A percentile compares a stretch with the other conserved stretches of the same genome.
These are phyloP conservation scores for Menura novaehollandiae DNA, from an alignment of 2,113 vertebrate genomes.

Conservation along the genomic window DNA sequence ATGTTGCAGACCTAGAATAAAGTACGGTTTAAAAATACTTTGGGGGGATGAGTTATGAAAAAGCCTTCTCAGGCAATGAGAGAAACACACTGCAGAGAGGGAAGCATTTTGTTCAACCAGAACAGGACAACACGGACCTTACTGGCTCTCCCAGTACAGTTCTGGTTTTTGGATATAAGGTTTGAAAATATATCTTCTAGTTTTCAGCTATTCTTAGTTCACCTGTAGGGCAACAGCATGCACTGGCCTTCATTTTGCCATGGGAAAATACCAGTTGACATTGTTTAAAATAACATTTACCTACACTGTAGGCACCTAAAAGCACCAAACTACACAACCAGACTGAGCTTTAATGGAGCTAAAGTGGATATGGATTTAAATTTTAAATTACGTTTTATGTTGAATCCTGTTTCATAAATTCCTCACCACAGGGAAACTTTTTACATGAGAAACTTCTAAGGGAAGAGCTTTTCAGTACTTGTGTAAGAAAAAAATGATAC, in stretches of 20 bases:
- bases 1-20: not conserved
- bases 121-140: not conserved
- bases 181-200: not conserved
- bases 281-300: not conserved
- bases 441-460: not conserved
- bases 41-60: not conserved
- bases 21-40: not conserved
- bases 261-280: not conserved
- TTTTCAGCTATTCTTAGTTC: not conserved
- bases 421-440: not conserved
- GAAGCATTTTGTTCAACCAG: not conserved
- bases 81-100: not conserved
- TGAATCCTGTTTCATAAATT: not conserved
- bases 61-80: not conserved
- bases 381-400: not conserved
- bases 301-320: not conserved
- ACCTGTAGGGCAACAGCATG: not conserved
- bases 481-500: not conserved
- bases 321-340: not conserved
- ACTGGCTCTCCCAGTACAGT: not conserved
- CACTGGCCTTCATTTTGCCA: not conserved
- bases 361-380: not conserved
- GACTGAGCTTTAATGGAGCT: not conserved
- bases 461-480: not conserved
- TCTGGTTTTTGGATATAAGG: not conserved